phyloP scores from a whole-genome alignment of 2,113 vertebrate genomes.

The Puntigrus tetrazona region DNA sequence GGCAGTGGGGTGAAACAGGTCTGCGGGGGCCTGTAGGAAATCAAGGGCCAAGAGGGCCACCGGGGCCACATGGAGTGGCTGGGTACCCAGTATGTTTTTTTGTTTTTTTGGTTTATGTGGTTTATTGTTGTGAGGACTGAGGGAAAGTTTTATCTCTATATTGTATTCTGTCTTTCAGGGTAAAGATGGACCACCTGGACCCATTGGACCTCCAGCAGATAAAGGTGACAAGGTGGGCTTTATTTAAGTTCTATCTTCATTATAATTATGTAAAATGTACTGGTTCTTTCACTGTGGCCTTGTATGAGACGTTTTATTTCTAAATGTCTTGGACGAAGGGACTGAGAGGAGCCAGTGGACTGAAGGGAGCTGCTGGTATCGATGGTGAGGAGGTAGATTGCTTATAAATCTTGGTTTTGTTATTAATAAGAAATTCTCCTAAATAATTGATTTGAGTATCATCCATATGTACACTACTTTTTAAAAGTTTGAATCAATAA shows the following conservation, averaged over 20 bases:
- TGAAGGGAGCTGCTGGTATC: conserved; percentile 71
- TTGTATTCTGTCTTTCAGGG: conserved; percentile 62
- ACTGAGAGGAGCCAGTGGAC: conserved; percentile 64
- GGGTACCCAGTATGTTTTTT: conserved; percentile 73
- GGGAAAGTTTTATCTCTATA: background rate
- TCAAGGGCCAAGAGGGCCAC: conserved; percentile 62
- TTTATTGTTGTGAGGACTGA: background rate
- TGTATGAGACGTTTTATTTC: conserved; percentile 10
- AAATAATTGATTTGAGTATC: too few species aligned
- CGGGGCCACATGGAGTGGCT: conserved; percentile 66
- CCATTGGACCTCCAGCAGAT: conserved; percentile 59
- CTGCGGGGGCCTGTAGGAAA: conserved; percentile 65
- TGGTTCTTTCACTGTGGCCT: background rate
- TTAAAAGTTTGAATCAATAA: too few species aligned
- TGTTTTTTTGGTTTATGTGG: background rate
- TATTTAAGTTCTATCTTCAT: background rate
- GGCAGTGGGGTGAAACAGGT: conserved; percentile 71
- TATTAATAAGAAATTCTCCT: background rate
- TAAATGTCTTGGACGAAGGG: conserved; percentile 62
- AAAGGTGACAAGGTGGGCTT: conserved; percentile 70
- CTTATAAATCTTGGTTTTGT: conserved; percentile 62
- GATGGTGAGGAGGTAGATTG: conserved; percentile 83
- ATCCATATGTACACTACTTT: too few species aligned
- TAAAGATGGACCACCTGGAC: conserved; percentile 71
- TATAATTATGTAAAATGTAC: background rate